Conservation (phyloP, 1,140 invertebrate genomes). For the Eriocheir sinensis region DNA sequence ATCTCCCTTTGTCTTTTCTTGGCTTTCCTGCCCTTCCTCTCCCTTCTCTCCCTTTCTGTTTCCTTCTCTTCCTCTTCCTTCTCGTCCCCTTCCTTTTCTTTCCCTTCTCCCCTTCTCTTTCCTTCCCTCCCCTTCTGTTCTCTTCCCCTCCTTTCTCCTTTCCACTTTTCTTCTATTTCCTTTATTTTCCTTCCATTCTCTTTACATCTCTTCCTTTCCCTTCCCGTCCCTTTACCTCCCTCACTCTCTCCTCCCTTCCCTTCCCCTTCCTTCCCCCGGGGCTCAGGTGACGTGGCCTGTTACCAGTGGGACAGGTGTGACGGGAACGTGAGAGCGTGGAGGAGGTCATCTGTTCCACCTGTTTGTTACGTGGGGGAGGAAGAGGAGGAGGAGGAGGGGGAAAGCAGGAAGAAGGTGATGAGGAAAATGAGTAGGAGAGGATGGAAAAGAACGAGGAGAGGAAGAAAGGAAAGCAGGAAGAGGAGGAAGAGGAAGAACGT, state of each 20-base stretch:
- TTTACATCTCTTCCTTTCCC: too few relatives aligned
- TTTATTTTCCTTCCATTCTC: too few relatives aligned
- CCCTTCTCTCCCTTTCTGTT: neutral
- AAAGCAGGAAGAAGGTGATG: too few relatives aligned
- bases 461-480: too few relatives aligned
- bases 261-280: neutral
- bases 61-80: neutral
- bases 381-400: too few relatives aligned
- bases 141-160: neutral
- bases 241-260: neutral
- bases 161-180: too few relatives aligned
- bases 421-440: too few relatives aligned
- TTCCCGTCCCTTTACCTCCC: neutral
- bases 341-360: neutral
- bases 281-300: neutral
- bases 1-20: neutral
- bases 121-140: neutral
- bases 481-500: too few relatives aligned
- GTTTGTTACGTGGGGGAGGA: too few relatives aligned
- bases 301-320: neutral
- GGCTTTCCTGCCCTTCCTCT: neutral
- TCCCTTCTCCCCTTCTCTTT: neutral
- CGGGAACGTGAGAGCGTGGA: neutral
- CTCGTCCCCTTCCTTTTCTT: neutral
- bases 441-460: too few relatives aligned